A percentile compares a stretch with the other conserved stretches of the same genome.
phyloP scores from a whole-genome alignment of 2,888 invertebrate species.

The Scrobipalpa costella region DNA sequence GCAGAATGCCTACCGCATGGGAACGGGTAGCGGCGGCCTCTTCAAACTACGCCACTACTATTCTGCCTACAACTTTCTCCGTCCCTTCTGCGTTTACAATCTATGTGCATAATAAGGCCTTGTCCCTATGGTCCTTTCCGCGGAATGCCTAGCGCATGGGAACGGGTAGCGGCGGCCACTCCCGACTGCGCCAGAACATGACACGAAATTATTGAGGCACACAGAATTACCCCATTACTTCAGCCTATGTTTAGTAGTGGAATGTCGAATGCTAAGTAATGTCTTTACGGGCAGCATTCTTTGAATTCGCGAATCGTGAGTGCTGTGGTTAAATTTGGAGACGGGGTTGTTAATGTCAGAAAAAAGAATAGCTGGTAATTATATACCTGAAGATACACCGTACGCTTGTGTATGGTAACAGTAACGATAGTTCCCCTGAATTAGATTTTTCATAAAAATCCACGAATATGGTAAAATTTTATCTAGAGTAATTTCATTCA shows the following conservation, averaged over 20 bases:
- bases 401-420: no score
- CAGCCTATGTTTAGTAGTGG: slow-evolving; percentile 38
- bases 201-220: slow-evolving; percentile 67
- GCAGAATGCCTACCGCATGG: no score
- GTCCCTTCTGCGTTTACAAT: slow-evolving; percentile 31
- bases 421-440: no score
- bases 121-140: slow-evolving; percentile 53
- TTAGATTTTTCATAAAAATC: no score
- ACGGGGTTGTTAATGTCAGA: not conserved
- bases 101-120: slow-evolving; percentile 56
- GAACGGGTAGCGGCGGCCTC: no score
- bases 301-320: slow-evolving; percentile 11
- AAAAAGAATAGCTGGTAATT: not conserved
- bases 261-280: slow-evolving; percentile 37
- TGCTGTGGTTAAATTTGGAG: slow-evolving; percentile 8
- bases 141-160: slow-evolving; percentile 72
- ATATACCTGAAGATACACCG: not conserved
- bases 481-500: no score
- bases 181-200: slow-evolving; percentile 49
- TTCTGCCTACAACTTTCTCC: slow-evolving; percentile 12
- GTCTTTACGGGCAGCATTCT: slow-evolving; percentile 19
- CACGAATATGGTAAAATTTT: no score
- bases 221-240: slow-evolving; percentile 58
- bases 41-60: no score
- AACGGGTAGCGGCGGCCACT: slow-evolving; percentile 59